Evolutionary conservation across 2,888 invertebrate species (phyloP), one percentile per base, ranked within the genome.

Genomic region (Diarsia brunnea): DNA sequence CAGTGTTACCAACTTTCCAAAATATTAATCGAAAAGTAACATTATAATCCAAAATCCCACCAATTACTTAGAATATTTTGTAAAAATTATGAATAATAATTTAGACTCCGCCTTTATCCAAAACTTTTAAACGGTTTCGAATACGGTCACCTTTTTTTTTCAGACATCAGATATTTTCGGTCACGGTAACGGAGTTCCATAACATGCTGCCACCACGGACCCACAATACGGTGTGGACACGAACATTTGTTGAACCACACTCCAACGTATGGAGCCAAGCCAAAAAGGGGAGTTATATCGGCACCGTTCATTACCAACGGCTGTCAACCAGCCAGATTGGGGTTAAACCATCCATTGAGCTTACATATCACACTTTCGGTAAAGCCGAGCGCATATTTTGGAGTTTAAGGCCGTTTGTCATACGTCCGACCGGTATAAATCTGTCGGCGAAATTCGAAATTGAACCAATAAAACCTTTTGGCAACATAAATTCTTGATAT

Each of bases 291-390:
- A 72, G 66, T 73, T 82, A 75, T 82, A 84, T 86, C 85, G 86
- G 76, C 75, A 85, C 84, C 79, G 79, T 89, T 89, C 88, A 89
- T 91, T 89, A 90, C 86, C 80, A 82, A 84, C 79, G 82, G 81
- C 87, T 91, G 90, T 89, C 90, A 90, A 82, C 88, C 86, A 76
- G 75, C 87, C 84, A 87, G 89, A 91, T 90, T 90, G 88, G 84
- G 82, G 84, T 89, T 89, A 89, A 87, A 81, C 79, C 78, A 84
- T 83, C 78, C 77, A 84, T 81, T 84, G 77, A 82, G 80, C 84
- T 82, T 76, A 79, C 63, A 81, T 75, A 72, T 79, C 74, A 70
- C 79, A 83, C 63, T 78, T 78, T 73, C 61, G 63, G 69, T 78
- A 71, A 84, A 75, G 58, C 72, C 68, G 27, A 69, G 65, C 77